Percentiles rank a stretch among this genome's conserved stretches.
Evolutionary conservation across 2,888 invertebrate species (phyloP).

Genomic region (Syritta pipiens): DNA sequence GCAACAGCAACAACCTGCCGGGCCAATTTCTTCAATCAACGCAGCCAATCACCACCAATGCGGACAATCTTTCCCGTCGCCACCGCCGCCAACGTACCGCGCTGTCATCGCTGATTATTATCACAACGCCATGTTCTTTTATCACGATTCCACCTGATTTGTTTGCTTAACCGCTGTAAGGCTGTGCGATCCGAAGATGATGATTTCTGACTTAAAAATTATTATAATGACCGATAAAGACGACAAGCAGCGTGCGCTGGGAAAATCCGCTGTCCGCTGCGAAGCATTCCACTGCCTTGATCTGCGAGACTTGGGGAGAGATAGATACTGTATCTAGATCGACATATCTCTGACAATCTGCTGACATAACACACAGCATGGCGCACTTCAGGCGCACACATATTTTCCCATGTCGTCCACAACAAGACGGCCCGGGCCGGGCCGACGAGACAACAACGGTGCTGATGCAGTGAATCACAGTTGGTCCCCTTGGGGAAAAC

Average conservation of each 20-base stretch:
- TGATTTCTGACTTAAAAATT: constrained; percentile 32
- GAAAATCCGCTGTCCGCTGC: constrained; percentile 15
- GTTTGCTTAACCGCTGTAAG: constrained; percentile 15
- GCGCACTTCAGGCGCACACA: background rate
- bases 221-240: constrained; percentile 57
- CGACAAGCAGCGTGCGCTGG: constrained; percentile 15
- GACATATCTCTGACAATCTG: constrained; percentile 27
- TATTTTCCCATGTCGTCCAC: constrained; percentile 43
- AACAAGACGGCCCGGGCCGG: too few relatives aligned
- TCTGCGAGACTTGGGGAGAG: too few relatives aligned
- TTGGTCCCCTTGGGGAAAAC: constrained; percentile 52
- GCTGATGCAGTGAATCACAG: constrained; percentile 54
- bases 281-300: too few relatives aligned
- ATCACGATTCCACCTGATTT: constrained; percentile 48
- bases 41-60: constrained; percentile 2
- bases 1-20: constrained; percentile 26
- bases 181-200: constrained; percentile 6
- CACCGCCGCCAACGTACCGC: constrained; percentile 4
- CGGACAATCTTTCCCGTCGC: constrained; percentile 20
- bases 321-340: constrained; percentile 42
- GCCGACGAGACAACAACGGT: background rate
- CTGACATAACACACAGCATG: constrained; percentile 18
- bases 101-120: constrained; percentile 40
- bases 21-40: constrained; percentile 34
- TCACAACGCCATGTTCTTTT: constrained; percentile 15